phyloP scores from a whole-genome alignment of 2,888 invertebrate genomes.

The Ormyrus pomaceus region DNA sequence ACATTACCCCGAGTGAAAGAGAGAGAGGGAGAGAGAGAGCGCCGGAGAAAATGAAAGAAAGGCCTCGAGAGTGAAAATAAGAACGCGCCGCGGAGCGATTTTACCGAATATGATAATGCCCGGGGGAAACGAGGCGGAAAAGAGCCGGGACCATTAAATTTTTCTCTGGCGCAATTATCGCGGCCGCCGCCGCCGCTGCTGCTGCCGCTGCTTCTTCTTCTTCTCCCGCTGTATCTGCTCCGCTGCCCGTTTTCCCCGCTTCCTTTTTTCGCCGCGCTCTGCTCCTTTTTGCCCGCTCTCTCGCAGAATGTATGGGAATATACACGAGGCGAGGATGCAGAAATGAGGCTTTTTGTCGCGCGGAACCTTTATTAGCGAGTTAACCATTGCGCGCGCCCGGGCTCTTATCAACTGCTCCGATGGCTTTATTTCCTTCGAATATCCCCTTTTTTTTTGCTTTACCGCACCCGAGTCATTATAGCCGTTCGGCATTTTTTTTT shows the following conservation, averaged over 20 bases:
- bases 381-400: constrained; percentile 16
- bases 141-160: constrained; percentile 63
- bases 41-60: neutral
- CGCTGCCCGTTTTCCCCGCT: neutral
- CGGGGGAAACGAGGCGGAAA: constrained; percentile 62
- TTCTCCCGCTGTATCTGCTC: neutral
- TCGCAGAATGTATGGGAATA: neutral
- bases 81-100: constrained; percentile 51
- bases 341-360: constrained; percentile 37
- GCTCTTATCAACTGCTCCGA: constrained; percentile 24
- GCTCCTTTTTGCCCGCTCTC: no score
- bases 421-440: constrained; percentile 15
- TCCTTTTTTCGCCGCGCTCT: neutral
- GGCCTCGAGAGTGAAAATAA: constrained; percentile 6
- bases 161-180: constrained; percentile 66
- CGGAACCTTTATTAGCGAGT: constrained; percentile 43
- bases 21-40: constrained; percentile 10
- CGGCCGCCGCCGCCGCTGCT: constrained; percentile 46
- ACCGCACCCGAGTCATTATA: neutral
- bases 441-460: neutral
- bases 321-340: constrained; percentile 1
- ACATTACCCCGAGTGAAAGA: constrained; percentile 22
- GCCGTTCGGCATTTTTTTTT: no score
- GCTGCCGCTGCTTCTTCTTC: neutral
- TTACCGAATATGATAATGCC: constrained; percentile 58